Percentiles rank a stretch among this genome's conserved stretches.
phyloP scores from a whole-genome alignment of 2,113 vertebrate genomes.

The Cebus imitator region DNA sequence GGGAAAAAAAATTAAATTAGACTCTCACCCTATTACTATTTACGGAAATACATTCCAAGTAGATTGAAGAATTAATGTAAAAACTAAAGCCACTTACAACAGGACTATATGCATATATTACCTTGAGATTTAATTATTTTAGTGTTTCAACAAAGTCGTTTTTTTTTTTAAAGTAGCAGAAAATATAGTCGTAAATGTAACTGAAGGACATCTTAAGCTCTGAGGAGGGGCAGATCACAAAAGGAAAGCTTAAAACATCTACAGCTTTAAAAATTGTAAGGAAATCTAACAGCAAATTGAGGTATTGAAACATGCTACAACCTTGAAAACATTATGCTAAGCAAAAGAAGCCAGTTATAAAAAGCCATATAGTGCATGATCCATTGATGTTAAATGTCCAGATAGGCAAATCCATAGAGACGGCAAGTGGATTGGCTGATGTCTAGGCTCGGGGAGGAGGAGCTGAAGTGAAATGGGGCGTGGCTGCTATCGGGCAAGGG shows the following conservation, averaged over 20 bases:
- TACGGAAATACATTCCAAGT: conserved; percentile 44
- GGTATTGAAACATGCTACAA: neutral
- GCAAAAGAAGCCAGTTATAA: neutral
- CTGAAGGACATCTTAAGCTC: neutral
- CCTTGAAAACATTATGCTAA: neutral
- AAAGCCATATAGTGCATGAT: neutral
- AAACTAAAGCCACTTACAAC: conserved; percentile 36
- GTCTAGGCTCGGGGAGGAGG: accelerated
- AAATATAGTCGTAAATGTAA: conserved; percentile 51
- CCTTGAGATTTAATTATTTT: conserved; percentile 60
- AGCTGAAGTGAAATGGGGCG: neutral
- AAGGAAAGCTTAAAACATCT: conserved; percentile 4
- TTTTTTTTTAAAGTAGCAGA: neutral
- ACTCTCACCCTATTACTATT: conserved; percentile 19
- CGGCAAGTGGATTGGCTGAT: neutral
- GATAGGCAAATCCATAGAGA: neutral
- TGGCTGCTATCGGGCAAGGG: neutral
- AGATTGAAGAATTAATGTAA: conserved; percentile 9
- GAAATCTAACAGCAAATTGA: neutral
- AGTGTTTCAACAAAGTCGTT: conserved; percentile 57
- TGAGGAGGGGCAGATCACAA: neutral
- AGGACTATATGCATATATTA: neutral
- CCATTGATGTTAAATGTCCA: neutral
- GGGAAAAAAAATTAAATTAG: conserved; percentile 33
- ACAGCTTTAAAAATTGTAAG: conserved; percentile 36